These are phyloP conservation scores for Sitta carolinensis DNA, from an alignment of 2,797 vertebrate species.

Conservation along the genomic window DNA sequence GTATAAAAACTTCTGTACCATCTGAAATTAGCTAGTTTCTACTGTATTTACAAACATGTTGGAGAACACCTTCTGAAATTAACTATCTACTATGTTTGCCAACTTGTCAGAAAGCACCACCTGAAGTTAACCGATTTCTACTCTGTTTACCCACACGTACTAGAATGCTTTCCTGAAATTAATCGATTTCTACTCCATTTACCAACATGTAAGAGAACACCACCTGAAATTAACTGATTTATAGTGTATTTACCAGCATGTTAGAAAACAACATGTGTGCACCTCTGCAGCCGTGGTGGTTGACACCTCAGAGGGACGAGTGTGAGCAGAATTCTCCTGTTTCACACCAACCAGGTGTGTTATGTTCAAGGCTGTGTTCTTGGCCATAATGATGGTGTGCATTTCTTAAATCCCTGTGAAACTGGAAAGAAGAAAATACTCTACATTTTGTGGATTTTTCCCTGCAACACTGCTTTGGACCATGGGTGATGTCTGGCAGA, in stretches of 20 bases:
- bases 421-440: neutral
- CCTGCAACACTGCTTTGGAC: neutral
- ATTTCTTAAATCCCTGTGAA: neutral
- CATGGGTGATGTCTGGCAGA: neutral
- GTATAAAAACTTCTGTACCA: neutral
- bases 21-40: neutral
- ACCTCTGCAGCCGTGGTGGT: neutral
- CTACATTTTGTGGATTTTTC: neutral
- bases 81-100: neutral
- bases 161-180: neutral
- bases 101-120: neutral
- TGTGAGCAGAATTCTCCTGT: neutral
- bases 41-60: neutral
- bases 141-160: neutral
- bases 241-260: neutral
- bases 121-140: neutral
- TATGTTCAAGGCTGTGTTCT: neutral
- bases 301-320: neutral
- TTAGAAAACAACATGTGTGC: accelerated
- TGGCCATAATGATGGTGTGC: accelerated
- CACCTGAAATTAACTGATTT: neutral
- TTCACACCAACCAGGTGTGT: neutral
- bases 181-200: neutral
- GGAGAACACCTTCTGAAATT: neutral
- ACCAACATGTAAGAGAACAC: neutral